A percentile compares a stretch with the other conserved stretches of the same genome.
Evolutionary conservation across 1,140 invertebrate species (phyloP).

Genomic region (Heterodera carotae): DNA sequence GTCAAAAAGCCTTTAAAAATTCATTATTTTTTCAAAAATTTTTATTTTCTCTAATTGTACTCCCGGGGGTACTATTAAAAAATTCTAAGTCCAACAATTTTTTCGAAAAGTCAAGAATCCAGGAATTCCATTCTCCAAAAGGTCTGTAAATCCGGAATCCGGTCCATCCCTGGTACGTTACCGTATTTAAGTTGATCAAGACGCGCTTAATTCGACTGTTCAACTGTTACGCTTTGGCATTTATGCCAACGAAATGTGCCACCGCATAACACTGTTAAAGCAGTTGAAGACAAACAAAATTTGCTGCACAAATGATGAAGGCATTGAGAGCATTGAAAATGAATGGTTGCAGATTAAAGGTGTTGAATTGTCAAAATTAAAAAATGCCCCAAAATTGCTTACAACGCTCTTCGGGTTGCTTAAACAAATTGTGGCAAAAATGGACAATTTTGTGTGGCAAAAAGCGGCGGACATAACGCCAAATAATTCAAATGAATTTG

Average conservation of each 20-base stretch:
- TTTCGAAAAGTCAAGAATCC: too few relatives aligned
- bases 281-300: background rate
- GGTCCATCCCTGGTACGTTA: too few relatives aligned
- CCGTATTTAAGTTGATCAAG: too few relatives aligned
- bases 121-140: too few relatives aligned
- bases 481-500: background rate
- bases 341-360: background rate
- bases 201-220: background rate
- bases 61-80: too few relatives aligned
- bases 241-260: background rate
- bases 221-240: constrained; percentile 1
- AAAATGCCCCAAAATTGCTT: background rate
- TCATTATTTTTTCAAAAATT: too few relatives aligned
- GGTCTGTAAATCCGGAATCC: too few relatives aligned
- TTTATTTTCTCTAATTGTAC: too few relatives aligned
- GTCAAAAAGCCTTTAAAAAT: too few relatives aligned
- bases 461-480: too few relatives aligned
- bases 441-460: background rate
- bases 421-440: background rate
- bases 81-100: too few relatives aligned
- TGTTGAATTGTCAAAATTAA: background rate
- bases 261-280: background rate
- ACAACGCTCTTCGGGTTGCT: background rate
- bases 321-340: background rate
- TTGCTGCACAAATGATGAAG: background rate